A percentile compares a stretch with the other conserved stretches of the same genome.
Evolutionary conservation across 2,797 vertebrate species (phyloP).

Genomic region (Taeniopygia guttata): DNA sequence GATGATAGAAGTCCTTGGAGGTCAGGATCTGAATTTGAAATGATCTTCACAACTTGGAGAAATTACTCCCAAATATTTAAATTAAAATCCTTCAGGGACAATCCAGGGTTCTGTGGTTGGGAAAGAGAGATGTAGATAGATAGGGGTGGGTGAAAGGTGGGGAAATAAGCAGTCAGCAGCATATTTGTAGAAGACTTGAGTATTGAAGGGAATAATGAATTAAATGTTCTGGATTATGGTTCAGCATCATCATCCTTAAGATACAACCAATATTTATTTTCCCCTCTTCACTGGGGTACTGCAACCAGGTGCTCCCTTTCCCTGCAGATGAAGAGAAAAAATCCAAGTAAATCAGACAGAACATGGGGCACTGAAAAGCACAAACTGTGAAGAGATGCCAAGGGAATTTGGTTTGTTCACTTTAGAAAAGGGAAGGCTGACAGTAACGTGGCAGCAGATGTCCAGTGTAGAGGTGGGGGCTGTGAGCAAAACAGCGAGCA

Average conservation of each 20-base stretch:
- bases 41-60: not conserved
- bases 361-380: not conserved
- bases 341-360: not conserved
- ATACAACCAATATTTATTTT: not conserved
- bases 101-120: not conserved
- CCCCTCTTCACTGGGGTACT: not conserved
- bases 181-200: not conserved
- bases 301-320: not conserved
- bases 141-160: not conserved
- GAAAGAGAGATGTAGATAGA: not conserved
- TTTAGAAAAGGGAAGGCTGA: not conserved
- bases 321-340: not conserved
- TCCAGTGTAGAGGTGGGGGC: not conserved
- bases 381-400: not conserved
- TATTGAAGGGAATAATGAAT: not conserved
- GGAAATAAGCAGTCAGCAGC: not conserved
- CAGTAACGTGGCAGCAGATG: not conserved
- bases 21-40: not conserved
- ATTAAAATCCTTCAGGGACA: not conserved
- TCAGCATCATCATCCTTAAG: not conserved
- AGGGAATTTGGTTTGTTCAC: not conserved
- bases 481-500: not conserved
- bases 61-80: not conserved
- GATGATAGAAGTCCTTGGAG: not conserved
- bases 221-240: not conserved